Conservation (phyloP, 2,797 vertebrate genomes). For the Pyrocephalus nanus region DNA sequence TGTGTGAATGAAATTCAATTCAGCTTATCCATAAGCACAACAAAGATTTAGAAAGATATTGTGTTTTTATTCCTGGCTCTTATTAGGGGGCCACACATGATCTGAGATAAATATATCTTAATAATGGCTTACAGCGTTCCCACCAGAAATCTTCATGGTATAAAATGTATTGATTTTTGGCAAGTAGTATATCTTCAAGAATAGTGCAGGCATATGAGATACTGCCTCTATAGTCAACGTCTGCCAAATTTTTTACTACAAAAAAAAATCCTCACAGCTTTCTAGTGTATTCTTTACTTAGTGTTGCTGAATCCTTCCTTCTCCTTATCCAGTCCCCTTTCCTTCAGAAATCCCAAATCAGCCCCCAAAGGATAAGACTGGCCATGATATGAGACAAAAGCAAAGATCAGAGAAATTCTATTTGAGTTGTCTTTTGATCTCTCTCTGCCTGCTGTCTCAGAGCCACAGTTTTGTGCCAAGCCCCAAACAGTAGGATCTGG, state of each 20-base stretch:
- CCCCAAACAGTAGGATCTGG: neutral
- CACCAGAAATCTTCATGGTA: neutral
- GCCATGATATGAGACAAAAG: neutral
- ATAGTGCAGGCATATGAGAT: neutral
- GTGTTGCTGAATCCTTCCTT: neutral
- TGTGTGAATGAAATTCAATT: conserved; percentile 33
- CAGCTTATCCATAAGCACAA: neutral
- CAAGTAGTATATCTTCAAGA: neutral
- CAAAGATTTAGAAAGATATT: neutral
- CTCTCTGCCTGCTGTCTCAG: neutral
- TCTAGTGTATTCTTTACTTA: neutral
- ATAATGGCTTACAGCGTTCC: conserved; percentile 15
- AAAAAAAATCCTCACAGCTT: neutral
- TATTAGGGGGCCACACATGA: conserved; percentile 36
- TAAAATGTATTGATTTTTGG: conserved; percentile 5
- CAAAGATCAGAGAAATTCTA: conserved; percentile 9
- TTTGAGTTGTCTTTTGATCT: neutral
- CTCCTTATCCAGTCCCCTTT: neutral
- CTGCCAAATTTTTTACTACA: neutral
- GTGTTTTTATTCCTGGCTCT: conserved; percentile 1
- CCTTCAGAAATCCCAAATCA: neutral
- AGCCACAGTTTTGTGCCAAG: neutral
- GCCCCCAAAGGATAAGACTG: neutral
- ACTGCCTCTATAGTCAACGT: neutral
- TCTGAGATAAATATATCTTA: conserved; percentile 20